Percentiles rank a stretch among this genome's conserved stretches.
phyloP scores from a whole-genome alignment of 1,140 invertebrate genomes.

The Drosophila prosaltans region DNA sequence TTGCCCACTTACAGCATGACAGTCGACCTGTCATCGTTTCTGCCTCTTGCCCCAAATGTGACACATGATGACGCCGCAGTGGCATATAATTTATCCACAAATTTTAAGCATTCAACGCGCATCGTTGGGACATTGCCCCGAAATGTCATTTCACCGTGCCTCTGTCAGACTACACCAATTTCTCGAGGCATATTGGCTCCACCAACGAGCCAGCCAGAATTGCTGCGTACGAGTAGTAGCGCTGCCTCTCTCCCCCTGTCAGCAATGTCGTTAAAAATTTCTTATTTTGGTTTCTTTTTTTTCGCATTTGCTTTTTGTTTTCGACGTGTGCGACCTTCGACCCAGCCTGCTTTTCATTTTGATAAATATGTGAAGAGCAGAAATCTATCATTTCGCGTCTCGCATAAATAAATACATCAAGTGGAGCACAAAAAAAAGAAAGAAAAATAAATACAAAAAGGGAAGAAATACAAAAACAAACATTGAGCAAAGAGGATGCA shows the following conservation, averaged over 20 bases:
- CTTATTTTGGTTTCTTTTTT: background rate
- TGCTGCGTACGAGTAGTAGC: background rate
- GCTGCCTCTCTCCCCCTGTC: background rate
- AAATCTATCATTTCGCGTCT: constrained; percentile 68
- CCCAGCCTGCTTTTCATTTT: constrained; percentile 52
- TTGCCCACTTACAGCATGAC: constrained; percentile 3
- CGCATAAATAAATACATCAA: constrained; percentile 69
- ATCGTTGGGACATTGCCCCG: constrained; percentile 45
- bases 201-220: background rate
- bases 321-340: constrained; percentile 11
- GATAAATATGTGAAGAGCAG: constrained; percentile 64
- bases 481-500: too few relatives aligned
- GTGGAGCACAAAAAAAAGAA: constrained; percentile 20
- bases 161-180: background rate
- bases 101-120: constrained; percentile 62
- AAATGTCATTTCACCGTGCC: constrained; percentile 33
- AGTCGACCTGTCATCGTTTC: constrained; percentile 10
- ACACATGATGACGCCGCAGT: constrained; percentile 53
- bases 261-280: constrained; percentile 4
- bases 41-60: constrained; percentile 22
- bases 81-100: constrained; percentile 62
- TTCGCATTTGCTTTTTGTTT: constrained; percentile 6
- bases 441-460: constrained; percentile 7
- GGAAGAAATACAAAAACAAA: background rate
- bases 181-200: background rate